phyloP scores from a whole-genome alignment of 2,888 invertebrate genomes.

The Entomobrya proxima region DNA sequence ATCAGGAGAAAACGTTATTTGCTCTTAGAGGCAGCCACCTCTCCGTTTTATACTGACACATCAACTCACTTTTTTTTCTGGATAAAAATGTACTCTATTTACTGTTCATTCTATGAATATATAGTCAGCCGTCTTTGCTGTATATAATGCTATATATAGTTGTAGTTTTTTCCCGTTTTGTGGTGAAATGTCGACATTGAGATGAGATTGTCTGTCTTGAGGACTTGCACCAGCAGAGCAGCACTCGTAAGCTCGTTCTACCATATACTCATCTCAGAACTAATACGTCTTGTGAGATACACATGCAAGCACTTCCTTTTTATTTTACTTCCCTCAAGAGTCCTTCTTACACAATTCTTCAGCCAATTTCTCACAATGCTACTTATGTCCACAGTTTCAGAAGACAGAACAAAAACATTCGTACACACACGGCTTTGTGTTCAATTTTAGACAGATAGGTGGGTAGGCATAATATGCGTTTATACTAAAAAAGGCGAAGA shows the following conservation, averaged over 20 bases:
- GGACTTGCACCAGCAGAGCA: conserved; percentile 6
- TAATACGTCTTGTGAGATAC: conserved; percentile 41
- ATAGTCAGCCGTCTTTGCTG: neutral
- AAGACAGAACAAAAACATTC: conserved; percentile 18
- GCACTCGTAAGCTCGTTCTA: conserved; percentile 21
- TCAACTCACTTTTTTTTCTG: conserved; percentile 33
- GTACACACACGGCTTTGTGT: neutral
- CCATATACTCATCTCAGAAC: conserved; percentile 26
- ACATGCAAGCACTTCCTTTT: conserved; percentile 53
- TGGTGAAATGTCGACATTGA: conserved; percentile 50
- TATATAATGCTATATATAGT: neutral
- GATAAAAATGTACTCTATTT: conserved; percentile 31
- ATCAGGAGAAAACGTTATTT: neutral
- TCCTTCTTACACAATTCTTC: conserved; percentile 49
- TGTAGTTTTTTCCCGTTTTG: neutral
- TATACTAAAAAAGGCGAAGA: neutral
- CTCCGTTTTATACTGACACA: conserved; percentile 48
- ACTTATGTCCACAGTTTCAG: conserved; percentile 41
- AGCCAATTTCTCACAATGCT: conserved; percentile 43
- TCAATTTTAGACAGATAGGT: neutral
- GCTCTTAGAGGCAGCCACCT: conserved; percentile 24
- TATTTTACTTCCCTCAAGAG: conserved; percentile 62
- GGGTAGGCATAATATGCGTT: neutral
- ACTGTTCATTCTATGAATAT: conserved; percentile 37
- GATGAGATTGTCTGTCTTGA: conserved; percentile 48